phyloP scores from a whole-genome alignment of 2,797 vertebrate species.

The Amniataba percoides region DNA sequence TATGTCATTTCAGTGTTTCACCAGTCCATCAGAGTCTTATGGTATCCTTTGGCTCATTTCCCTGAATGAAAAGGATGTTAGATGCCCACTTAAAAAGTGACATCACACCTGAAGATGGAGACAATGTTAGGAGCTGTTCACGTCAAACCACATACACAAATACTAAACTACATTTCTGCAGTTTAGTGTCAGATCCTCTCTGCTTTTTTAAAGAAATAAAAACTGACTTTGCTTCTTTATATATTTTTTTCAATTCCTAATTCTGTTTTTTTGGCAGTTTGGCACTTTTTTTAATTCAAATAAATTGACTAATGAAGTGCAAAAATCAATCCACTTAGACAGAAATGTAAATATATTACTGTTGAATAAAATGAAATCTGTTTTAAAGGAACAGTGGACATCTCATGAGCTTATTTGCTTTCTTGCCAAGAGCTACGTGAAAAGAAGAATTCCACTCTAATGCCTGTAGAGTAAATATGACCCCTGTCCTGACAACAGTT shows the following conservation, averaged over 20 bases:
- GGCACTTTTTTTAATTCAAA: no score
- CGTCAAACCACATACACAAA: conserved; percentile 29
- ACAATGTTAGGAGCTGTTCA: conserved; percentile 52
- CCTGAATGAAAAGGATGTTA: conserved; percentile 65
- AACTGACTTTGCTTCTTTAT: not conserved
- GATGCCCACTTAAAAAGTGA: conserved; percentile 36
- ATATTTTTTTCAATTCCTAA: not conserved
- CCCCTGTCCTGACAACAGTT: no score
- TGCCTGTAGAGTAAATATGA: not conserved
- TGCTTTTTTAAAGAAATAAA: not conserved
- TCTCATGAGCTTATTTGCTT: not conserved
- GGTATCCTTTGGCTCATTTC: conserved; percentile 58
- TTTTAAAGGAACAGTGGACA: conserved; percentile 3
- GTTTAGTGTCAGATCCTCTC: conserved; percentile 4
- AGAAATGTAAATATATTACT: not conserved
- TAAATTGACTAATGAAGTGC: not conserved
- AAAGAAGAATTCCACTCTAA: not conserved
- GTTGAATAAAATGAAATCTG: not conserved
- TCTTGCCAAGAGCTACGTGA: not conserved
- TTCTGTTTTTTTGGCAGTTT: not conserved
- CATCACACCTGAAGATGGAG: conserved; percentile 42
- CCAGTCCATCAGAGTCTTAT: conserved; percentile 24
- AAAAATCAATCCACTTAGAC: not conserved
- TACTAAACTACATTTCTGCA: not conserved
- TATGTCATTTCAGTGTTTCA: conserved; percentile 63